A percentile compares a stretch with the other conserved stretches of the same genome.
Evolutionary conservation across 2,888 invertebrate genomes (phyloP).

Genomic region (Cyrtodaria siliqua): DNA sequence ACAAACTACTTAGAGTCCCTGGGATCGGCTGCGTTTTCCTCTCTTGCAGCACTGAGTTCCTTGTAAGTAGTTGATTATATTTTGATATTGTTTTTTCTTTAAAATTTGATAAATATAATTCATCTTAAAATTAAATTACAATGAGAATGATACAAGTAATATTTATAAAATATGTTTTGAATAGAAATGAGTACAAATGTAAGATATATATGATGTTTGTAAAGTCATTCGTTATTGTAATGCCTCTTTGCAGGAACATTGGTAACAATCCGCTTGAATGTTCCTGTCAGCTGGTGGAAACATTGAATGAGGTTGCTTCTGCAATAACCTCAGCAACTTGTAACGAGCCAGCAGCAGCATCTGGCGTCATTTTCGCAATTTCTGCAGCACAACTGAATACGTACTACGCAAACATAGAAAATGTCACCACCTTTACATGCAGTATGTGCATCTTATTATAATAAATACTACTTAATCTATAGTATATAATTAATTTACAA

Average conservation of each 20-base stretch:
- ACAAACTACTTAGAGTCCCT: conserved; percentile 67
- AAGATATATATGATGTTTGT: neutral
- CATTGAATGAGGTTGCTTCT: conserved; percentile 13
- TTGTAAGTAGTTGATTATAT: conserved; percentile 58
- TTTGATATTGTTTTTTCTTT: too few relatives aligned
- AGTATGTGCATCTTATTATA: conserved; percentile 31
- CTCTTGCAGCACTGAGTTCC: conserved; percentile 23
- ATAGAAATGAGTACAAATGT: neutral
- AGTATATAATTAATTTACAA: too few relatives aligned
- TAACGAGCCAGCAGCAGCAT: conserved; percentile 12
- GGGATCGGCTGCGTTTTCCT: conserved; percentile 65
- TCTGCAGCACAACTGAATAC: neutral
- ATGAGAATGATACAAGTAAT: too few relatives aligned
- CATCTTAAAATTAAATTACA: too few relatives aligned
- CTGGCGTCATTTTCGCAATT: conserved; percentile 21
- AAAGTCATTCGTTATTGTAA: neutral
- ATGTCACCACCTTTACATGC: conserved; percentile 43
- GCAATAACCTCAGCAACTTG: conserved; percentile 31
- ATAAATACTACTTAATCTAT: too few relatives aligned
- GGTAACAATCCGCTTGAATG: conserved; percentile 50
- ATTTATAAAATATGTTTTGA: too few relatives aligned
- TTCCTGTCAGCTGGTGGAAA: conserved; percentile 44
- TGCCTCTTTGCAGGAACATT: conserved; percentile 27
- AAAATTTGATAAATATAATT: too few relatives aligned
- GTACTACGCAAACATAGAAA: conserved; percentile 20